Evolutionary conservation across 2,113 vertebrate genomes (phyloP), one percentile per base, ranked within the genome.

Genomic region (Epinephelus moara): DNA sequence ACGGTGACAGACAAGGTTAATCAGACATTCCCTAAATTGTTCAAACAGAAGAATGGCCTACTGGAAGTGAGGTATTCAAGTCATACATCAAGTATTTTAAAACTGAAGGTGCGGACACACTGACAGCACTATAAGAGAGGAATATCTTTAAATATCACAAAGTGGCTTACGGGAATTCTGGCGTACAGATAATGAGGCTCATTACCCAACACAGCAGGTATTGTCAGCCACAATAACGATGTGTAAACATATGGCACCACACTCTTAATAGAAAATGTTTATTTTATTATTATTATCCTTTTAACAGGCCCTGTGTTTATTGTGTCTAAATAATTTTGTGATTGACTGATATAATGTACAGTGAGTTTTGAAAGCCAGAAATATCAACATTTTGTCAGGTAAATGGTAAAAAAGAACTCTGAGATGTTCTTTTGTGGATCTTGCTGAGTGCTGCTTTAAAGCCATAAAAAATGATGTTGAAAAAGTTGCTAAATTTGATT

Each of bases 1-100:
- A 37, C 4, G 62, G 45, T 90, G 91, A 88, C 81, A 83, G 81
- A 88, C 55, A 45, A 25, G 59, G 57, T 68, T 63, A 71, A 86
- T 90, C 49, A 83, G 47, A 68, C 69, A 59, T 60, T 69, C 21
- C 40, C 72, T 50, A 10, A 1, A 75, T 45, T 71, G 63, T 71
- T 82, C 6, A 25, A 42, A 72, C 25, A 75, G 21, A 84, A 71
- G 13, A 66, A 75, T 75, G 66, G 71, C 57, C 3, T 70, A 42
- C 62, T 55, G 19, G 52, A 45, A 50, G 42, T 19, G 2, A 67
- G 6, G 18, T 14, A 27, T 49, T 59, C 17, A 21, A 6, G 50
- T 14, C 30, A 49, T 27, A 19, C 8, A 78, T 76, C 33, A 57
- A 55, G 71, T 56, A 6, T 2, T 3, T 59, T 52, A 25, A 75